Conservation (phyloP, 2,113 vertebrate species). For the Rhadina sibilatrix region DNA sequence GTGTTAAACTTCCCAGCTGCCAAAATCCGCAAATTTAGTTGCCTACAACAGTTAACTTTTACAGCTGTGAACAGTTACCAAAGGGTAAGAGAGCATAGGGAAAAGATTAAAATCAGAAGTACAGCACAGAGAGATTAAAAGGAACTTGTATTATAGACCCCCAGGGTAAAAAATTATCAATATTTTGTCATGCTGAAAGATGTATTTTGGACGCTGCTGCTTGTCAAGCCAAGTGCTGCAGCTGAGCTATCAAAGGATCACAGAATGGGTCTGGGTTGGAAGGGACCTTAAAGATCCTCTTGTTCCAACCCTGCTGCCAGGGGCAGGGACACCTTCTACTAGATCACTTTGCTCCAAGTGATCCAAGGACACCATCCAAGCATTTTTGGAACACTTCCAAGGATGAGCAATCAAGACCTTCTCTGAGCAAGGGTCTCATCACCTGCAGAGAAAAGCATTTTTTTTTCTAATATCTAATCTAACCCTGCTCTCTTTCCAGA, state of each 20-base stretch:
- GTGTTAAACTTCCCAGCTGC: neutral
- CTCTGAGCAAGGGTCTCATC: neutral
- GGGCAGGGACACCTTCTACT: neutral
- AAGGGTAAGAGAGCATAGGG: neutral
- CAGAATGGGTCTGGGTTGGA: neutral
- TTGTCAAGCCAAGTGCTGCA: neutral
- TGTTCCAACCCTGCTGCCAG: fast-evolving
- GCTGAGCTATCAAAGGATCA: neutral
- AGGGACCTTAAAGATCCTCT: neutral
- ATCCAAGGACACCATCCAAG: neutral
- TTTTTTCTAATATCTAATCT: neutral
- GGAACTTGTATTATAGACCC: neutral
- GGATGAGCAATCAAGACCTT: neutral
- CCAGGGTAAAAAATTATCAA: neutral
- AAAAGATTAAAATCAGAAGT: neutral
- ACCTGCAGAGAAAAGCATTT: neutral
- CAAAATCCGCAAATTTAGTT: neutral
- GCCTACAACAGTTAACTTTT: neutral
- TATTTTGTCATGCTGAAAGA: neutral
- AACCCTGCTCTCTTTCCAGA: neutral
- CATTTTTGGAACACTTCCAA: no score
- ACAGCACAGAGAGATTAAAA: neutral
- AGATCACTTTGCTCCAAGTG: neutral
- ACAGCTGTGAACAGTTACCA: neutral
- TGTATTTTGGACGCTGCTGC: neutral